phyloP scores from a whole-genome alignment of 2,113 vertebrate genomes.

The Daboia siamensis region DNA sequence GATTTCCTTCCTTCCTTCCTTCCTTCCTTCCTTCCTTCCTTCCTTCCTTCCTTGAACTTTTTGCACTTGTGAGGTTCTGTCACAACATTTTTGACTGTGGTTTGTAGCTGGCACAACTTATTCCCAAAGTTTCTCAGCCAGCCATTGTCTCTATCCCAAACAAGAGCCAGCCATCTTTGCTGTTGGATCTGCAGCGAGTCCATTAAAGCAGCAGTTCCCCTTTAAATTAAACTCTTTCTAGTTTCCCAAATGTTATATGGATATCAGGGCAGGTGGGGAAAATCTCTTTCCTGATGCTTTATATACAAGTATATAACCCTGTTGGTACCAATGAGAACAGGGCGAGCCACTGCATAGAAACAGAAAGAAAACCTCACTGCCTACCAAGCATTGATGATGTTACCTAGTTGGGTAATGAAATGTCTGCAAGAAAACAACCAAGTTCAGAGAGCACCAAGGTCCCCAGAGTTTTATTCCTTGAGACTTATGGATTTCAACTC shows the following conservation, averaged over 20 bases:
- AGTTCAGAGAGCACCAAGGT: too few species aligned
- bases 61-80: neutral
- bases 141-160: neutral
- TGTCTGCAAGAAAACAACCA: too few species aligned
- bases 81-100: neutral
- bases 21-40: too few species aligned
- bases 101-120: neutral
- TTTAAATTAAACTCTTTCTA: neutral
- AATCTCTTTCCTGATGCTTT: too few species aligned
- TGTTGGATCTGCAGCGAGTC: neutral
- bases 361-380: too few species aligned
- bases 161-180: neutral
- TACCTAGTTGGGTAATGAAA: too few species aligned
- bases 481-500: too few species aligned
- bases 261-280: neutral
- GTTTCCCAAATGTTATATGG: neutral
- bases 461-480: too few species aligned
- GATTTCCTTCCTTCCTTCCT: neutral
- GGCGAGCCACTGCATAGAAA: too few species aligned
- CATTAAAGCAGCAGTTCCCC: neutral
- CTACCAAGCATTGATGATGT: too few species aligned
- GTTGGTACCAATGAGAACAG: too few species aligned
- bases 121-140: neutral
- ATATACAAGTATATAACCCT: too few species aligned
- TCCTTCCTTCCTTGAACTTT: neutral